Evolutionary conservation across 2,113 vertebrate species (phyloP), one percentile per base, ranked within the genome.

Genomic region (Zingel zingel): DNA sequence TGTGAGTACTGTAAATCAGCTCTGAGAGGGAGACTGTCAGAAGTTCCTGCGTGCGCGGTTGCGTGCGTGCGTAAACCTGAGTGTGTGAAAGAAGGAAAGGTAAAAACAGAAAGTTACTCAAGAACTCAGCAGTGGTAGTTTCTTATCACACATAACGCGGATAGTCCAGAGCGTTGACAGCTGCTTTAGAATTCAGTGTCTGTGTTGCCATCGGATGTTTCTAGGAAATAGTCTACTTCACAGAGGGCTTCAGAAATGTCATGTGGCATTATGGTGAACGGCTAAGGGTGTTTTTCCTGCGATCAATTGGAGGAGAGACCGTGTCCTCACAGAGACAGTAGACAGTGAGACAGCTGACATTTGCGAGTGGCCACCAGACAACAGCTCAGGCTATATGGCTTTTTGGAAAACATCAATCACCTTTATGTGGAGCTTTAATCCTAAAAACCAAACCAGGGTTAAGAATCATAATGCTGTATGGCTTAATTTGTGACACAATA

Each of bases 1-100:
- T 95, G 91, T 85, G 92, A 95, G 94, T 95, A 95, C 95, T 95
- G 96, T 97, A 97, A 97, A 97, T 97, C 95, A 96, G 93, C 90
- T 85, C 93, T 85, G 94, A 95, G 94, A 93, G 94, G 93, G 88
- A 90, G 91, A 74, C 91, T 94, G 95, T 95, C 95, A 95, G 91
- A 93, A 89, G 83, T 51, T 76, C 16, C 53, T 81, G 61, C 91
- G 83, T 65, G 65, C 65, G 67, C 39, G 63, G 68, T 33, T 68
- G 71, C 36, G 76, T 68, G 67, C 48, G 77, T 89, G 83, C 70
- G 82, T 92, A 87, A 85, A 81, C 39, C 56, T 57, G 64, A 67
- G 82, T 74, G 80, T 71, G 77, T 76, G 71, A 47, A 45, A 74
- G 54, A 27, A 51, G 13, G 43, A 50, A 65, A 45, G 58, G 59